Evolutionary conservation across 2,888 invertebrate species (phyloP), one percentile per base, ranked within the genome.

Genomic region (Labia minor): DNA sequence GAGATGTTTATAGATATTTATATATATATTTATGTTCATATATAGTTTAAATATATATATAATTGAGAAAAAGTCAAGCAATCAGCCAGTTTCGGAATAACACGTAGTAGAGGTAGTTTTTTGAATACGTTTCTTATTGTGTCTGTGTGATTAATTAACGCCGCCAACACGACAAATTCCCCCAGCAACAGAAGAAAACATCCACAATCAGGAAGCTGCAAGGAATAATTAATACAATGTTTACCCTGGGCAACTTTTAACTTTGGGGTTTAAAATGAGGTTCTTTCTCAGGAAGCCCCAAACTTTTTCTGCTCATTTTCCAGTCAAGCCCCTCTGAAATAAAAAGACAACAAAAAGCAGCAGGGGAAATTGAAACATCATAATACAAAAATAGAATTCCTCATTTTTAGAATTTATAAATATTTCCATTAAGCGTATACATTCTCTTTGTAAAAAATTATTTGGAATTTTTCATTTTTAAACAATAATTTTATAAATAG

Each of bases 161-260:
- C 49, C 49, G 49, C 49, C 49, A 49, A 49, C 49, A 49, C 49
- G 49, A 49, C 49, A 49, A 49, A 49, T 49, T 49, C 49, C 49
- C 49, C 49, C 49, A 49, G 49, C 49, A 49, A 49, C 49, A 49
- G 49, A 49, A 49, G 49, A 49, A 70, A 68, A 70, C 70, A 70
- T 70, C 70, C 70, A 70, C 70, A 70, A 70, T 69, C 69, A 69
- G 70, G 69, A 70, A 70, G 70, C 70, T 70, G 70, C 67, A 70
- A 70, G 70, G 70, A 70, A 70, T 69, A 69, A 70, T 67, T 65
- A 67, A 49, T 49, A 49, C 49, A 49, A 49, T 49, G 49, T 49
- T 49, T 49, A 49, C 49, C 49, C 49, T 49, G 49, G 49, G 49
- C 49, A 49, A 49, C 49, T 49, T 49, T 49, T 49, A 49, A 49